Evolutionary conservation across 2,113 vertebrate species (phyloP).

Genomic region (Dryoscopus gambensis): DNA sequence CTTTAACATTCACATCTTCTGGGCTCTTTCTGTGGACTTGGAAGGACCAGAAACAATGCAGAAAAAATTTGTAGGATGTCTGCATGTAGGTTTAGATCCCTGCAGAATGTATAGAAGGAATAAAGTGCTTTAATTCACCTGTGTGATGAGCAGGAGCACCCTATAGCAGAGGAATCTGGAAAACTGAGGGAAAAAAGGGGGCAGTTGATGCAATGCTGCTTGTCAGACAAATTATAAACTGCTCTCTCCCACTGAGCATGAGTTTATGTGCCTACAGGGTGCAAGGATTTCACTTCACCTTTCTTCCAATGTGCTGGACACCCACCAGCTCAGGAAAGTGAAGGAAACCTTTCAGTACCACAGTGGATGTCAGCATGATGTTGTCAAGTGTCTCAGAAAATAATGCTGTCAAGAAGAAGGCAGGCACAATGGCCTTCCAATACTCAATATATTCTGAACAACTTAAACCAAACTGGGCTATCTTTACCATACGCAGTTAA

Average conservation of each 20-base stretch:
- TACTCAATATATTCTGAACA: neutral
- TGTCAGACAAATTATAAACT: neutral
- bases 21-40: neutral
- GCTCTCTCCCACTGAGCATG: neutral
- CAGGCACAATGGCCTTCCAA: neutral
- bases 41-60: neutral
- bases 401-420: neutral
- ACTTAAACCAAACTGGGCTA: neutral
- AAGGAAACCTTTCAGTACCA: neutral
- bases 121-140: neutral
- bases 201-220: neutral
- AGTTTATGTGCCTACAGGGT: neutral
- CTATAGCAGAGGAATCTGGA: neutral
- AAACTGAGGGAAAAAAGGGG: neutral
- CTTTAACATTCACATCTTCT: neutral
- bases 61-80: neutral
- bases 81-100: neutral
- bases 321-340: neutral
- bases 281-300: neutral
- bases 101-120: neutral
- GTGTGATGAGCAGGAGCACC: neutral
- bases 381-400: neutral
- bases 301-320: neutral
- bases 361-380: neutral
- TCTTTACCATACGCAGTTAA: neutral